Conservation (phyloP, 2,113 vertebrate species). For the Istiophorus platypterus region DNA sequence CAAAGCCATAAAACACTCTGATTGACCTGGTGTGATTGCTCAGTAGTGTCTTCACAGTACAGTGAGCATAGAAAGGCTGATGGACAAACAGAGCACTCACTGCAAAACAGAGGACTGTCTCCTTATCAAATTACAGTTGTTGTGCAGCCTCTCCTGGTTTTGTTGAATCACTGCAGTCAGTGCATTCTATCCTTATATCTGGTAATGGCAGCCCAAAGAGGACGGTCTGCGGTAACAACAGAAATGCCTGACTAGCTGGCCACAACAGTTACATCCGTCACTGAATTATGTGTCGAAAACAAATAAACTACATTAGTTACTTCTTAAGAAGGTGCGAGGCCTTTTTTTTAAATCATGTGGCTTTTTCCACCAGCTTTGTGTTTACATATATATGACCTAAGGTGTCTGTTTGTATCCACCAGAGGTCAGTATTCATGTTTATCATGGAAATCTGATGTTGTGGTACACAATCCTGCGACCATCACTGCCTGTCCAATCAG, state of each 20-base stretch:
- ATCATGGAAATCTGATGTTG: too few relatives aligned
- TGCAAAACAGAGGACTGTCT: not conserved
- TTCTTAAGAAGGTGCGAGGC: not conserved
- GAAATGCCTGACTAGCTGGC: not conserved
- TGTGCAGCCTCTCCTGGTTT: constrained; percentile 34
- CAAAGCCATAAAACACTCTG: not conserved
- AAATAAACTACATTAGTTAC: not conserved
- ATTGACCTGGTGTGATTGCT: not conserved
- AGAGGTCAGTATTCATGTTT: constrained; percentile 4
- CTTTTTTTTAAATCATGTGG: not conserved
- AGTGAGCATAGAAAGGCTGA: not conserved
- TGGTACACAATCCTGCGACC: too few relatives aligned
- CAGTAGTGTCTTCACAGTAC: not conserved
- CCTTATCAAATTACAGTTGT: not conserved
- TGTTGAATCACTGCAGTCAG: not conserved
- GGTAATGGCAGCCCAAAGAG: not conserved
- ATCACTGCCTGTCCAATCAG: too few relatives aligned
- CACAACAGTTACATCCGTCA: not conserved
- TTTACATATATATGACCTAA: not conserved
- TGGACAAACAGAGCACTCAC: not conserved
- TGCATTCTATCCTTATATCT: not conserved
- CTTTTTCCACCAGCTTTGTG: not conserved
- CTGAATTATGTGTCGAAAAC: not conserved
- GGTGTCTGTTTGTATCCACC: not conserved
- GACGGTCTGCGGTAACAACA: not conserved